These are phyloP conservation scores for Holocentrus rufus DNA, from an alignment of 2,797 vertebrate species.

Conservation along the genomic window DNA sequence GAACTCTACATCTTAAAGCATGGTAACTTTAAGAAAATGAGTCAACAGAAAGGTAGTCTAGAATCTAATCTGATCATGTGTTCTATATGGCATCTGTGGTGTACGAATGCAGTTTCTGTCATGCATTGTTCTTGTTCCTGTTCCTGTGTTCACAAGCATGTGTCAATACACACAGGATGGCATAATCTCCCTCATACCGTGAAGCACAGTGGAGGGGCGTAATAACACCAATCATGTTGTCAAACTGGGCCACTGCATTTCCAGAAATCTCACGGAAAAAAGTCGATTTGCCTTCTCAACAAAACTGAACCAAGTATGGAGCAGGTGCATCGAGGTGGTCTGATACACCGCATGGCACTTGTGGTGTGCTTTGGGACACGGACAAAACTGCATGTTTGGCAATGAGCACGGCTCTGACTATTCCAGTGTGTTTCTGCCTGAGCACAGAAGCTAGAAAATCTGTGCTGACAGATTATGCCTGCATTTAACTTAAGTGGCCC, in stretches of 20 bases:
- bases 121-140: conserved; percentile 31
- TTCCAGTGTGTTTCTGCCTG: neutral
- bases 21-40: too few relatives aligned
- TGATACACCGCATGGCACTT: conserved; percentile 12
- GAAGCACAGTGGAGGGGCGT: conserved; percentile 29
- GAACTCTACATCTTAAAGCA: too few relatives aligned
- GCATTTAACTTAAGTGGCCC: conserved; percentile 45
- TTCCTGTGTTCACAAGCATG: conserved; percentile 24
- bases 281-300: conserved; percentile 10
- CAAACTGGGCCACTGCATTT: conserved; percentile 61
- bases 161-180: conserved; percentile 26
- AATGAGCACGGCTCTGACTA: conserved; percentile 9
- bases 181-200: conserved; percentile 27
- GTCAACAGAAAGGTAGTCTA: too few relatives aligned
- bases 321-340: conserved; percentile 25
- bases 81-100: neutral
- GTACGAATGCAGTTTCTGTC: neutral
- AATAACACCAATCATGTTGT: conserved; percentile 62
- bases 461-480: conserved; percentile 40
- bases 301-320: neutral
- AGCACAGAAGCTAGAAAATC: conserved; percentile 27
- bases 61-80: too few relatives aligned
- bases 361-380: neutral
- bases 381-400: neutral
- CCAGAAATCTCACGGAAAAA: conserved; percentile 44